Evolutionary conservation across 2,888 invertebrate genomes (phyloP).

Genomic region (Nipponacmea schrenckii): DNA sequence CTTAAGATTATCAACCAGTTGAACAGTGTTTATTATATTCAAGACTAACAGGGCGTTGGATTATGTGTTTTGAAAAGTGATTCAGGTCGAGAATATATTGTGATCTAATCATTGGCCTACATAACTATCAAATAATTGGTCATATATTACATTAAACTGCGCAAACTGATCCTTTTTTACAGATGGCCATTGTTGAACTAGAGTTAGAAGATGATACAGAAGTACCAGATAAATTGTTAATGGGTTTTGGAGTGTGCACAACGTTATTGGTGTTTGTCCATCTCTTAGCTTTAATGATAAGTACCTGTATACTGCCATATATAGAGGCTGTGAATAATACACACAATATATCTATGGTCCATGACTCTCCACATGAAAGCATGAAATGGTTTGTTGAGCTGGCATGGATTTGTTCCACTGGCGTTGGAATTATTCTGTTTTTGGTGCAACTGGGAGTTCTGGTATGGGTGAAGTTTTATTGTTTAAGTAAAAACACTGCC

Average conservation of each 20-base stretch:
- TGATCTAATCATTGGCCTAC: no score
- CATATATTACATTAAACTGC: no score
- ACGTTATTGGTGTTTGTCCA: constrained; percentile 92
- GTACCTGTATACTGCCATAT: constrained; percentile 92
- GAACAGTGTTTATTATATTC: no score
- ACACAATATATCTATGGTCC: constrained; percentile 60
- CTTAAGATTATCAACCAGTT: no score
- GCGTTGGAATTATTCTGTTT: constrained; percentile 86
- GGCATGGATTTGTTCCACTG: constrained; percentile 94
- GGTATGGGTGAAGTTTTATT: constrained; percentile 93
- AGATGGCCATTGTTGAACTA: constrained; percentile 94
- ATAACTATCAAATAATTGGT: no score
- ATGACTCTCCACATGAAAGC: constrained; percentile 69
- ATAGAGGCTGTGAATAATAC: constrained; percentile 90
- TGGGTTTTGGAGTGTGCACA: constrained; percentile 90
- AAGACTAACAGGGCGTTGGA: no score
- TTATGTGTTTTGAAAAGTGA: no score
- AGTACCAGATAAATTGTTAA: constrained; percentile 84
- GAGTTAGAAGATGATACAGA: constrained; percentile 77
- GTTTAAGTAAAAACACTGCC: constrained; percentile 74
- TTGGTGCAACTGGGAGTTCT: constrained; percentile 90
- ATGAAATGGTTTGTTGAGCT: constrained; percentile 73
- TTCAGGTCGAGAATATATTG: no score
- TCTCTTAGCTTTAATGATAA: constrained; percentile 94
- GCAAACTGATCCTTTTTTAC: no score